phyloP scores from a whole-genome alignment of 2,797 vertebrate genomes.

The Molossus molossus region DNA sequence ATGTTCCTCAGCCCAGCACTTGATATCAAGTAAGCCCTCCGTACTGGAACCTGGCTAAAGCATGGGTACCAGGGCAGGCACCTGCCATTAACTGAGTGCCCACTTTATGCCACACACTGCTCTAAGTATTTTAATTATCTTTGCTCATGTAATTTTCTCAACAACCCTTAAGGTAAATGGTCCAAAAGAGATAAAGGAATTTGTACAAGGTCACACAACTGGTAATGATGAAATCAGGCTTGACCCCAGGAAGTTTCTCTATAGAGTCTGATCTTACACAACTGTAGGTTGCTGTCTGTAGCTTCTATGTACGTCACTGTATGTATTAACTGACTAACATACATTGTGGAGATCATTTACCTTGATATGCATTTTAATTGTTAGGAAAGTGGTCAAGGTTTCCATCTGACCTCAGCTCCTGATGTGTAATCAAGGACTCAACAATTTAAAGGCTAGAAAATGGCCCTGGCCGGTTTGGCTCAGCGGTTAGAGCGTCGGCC shows the following conservation, averaged over 20 bases:
- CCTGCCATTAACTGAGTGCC: not conserved
- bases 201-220: not conserved
- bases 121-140: not conserved
- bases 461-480: no score
- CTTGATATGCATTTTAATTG: not conserved
- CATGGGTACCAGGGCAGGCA: not conserved
- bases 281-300: not conserved
- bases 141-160: not conserved
- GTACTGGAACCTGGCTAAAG: not conserved
- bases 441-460: not conserved
- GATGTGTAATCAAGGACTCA: not conserved
- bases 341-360: not conserved
- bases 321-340: not conserved
- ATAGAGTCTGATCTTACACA: not conserved
- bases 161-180: not conserved
- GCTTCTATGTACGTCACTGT: not conserved
- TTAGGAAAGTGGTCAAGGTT: not conserved
- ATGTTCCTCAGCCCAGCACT: not conserved
- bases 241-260: not conserved
- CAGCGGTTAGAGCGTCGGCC: no score
- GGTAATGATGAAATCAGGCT: not conserved
- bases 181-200: not conserved
- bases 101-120: not conserved
- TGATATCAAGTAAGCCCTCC: not conserved
- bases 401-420: not conserved